phyloP scores from a whole-genome alignment of 2,888 invertebrate genomes.

The Cosmia pyralina region DNA sequence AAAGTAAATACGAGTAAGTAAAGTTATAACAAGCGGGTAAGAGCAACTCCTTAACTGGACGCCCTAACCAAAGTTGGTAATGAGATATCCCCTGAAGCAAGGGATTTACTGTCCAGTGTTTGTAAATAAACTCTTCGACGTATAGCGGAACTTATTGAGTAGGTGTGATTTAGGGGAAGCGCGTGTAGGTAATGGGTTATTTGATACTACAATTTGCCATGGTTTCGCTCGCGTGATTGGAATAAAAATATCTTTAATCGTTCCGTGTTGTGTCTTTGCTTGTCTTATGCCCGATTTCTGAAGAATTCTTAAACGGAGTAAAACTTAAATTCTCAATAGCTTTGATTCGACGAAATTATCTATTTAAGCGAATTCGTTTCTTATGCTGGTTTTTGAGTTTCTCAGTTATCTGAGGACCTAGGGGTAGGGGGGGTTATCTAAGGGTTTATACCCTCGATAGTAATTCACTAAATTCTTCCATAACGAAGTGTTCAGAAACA shows the following conservation, averaged over 20 bases:
- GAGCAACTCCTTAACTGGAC: conserved; percentile 70
- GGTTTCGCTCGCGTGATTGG: neutral
- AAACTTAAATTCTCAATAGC: too few species aligned
- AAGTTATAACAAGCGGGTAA: conserved; percentile 83
- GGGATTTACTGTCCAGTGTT: conserved; percentile 78
- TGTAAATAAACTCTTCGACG: conserved; percentile 72
- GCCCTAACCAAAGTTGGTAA: conserved; percentile 80
- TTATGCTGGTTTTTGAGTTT: too few species aligned
- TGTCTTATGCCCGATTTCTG: too few species aligned
- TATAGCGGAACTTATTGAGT: conserved; percentile 49
- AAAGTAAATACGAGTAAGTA: conserved; percentile 72
- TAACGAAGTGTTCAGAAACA: too few species aligned
- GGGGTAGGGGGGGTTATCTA: too few species aligned
- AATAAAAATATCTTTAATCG: neutral
- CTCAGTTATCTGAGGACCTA: too few species aligned
- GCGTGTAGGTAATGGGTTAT: conserved; percentile 11
- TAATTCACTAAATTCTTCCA: too few species aligned
- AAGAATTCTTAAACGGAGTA: too few species aligned
- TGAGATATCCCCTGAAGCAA: conserved; percentile 81
- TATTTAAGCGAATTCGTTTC: too few species aligned
- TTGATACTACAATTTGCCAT: neutral
- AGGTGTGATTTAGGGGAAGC: conserved; percentile 36
- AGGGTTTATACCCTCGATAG: too few species aligned
- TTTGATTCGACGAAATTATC: too few species aligned
- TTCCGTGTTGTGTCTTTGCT: neutral